Conservation (phyloP, 2,797 vertebrate species). For the Onychomys leucogaster region DNA sequence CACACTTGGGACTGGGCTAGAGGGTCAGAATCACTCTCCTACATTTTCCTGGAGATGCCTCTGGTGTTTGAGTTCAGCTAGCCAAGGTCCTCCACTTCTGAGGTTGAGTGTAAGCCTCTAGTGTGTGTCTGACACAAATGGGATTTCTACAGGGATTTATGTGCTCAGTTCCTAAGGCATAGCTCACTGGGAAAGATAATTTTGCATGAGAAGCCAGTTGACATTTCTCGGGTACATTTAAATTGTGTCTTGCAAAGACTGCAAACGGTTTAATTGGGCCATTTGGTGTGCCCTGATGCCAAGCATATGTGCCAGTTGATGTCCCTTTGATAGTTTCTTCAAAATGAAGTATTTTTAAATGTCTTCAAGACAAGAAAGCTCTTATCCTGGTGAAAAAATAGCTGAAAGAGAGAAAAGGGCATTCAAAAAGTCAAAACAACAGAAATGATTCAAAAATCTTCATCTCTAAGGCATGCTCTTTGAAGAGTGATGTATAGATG, state of each 20-base stretch:
- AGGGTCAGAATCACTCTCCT: neutral
- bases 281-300: conserved; percentile 68
- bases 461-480: conserved; percentile 79
- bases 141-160: conserved; percentile 30
- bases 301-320: conserved; percentile 65
- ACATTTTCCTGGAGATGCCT: neutral
- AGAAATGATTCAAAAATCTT: conserved; percentile 73
- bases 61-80: neutral
- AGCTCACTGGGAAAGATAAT: conserved; percentile 62
- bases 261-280: conserved; percentile 65
- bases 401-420: conserved; percentile 76
- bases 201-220: conserved; percentile 56
- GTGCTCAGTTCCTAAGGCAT: conserved; percentile 26
- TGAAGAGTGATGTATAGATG: conserved; percentile 75
- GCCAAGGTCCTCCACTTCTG: neutral
- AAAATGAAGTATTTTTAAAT: conserved; percentile 79
- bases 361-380: conserved; percentile 68
- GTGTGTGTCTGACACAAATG: neutral
- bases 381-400: conserved; percentile 68
- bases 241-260: conserved; percentile 21
- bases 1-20: neutral
- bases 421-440: conserved; percentile 74
- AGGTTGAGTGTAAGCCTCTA: neutral
- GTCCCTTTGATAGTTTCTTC: conserved; percentile 72
- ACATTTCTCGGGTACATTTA: conserved; percentile 68